Conservation (phyloP, 1,140 invertebrate genomes). For the Ostrea denselamellosa region DNA sequence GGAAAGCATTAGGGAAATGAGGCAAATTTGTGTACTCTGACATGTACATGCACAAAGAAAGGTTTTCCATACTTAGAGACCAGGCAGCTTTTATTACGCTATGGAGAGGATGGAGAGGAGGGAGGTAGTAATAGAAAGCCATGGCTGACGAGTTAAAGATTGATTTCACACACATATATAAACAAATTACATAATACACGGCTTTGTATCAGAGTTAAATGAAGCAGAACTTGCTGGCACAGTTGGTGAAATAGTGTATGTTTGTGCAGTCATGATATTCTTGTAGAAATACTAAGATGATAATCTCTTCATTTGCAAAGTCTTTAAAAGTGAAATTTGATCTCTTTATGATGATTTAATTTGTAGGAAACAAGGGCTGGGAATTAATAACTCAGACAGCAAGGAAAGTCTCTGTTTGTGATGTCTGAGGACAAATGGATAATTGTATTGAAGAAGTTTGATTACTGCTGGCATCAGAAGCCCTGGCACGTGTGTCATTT, state of each 20-base stretch:
- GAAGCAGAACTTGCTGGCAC: background rate
- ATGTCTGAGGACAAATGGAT: background rate
- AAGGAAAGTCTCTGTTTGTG: background rate
- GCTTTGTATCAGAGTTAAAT: background rate
- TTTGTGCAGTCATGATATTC: background rate
- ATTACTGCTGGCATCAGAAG: background rate
- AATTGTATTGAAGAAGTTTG: background rate
- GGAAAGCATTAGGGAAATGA: background rate
- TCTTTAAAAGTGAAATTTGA: background rate
- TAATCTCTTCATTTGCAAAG: background rate
- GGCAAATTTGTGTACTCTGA: background rate
- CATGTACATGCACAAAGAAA: background rate
- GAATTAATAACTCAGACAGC: background rate
- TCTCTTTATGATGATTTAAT: constrained; percentile 20
- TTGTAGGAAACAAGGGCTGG: background rate
- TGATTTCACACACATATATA: constrained; percentile 12
- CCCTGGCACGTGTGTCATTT: background rate
- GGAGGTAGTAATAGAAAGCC: background rate
- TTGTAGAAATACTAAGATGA: background rate
- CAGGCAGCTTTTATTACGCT: background rate
- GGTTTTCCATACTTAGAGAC: background rate
- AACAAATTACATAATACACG: background rate
- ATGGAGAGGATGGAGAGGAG: background rate
- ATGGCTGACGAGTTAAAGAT: background rate
- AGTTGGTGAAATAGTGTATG: background rate